Conservation (phyloP, 2,797 vertebrate genomes). For the Rhadinocentrus ornatus region DNA sequence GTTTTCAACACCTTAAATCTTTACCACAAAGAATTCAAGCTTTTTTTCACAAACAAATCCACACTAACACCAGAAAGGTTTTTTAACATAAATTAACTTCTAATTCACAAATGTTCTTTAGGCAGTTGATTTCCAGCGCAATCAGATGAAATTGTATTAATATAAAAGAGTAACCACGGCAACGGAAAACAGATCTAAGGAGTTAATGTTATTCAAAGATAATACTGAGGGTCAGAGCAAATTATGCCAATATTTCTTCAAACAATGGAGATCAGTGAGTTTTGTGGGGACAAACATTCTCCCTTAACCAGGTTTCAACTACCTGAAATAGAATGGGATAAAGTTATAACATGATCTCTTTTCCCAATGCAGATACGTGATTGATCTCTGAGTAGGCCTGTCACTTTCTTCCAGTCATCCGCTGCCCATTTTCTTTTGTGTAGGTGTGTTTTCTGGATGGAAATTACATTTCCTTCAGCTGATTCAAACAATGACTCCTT, state of each 20-base stretch:
- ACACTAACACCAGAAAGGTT: slow-evolving; percentile 5
- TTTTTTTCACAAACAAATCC: slow-evolving; percentile 7
- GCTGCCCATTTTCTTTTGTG: not conserved
- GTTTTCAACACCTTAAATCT: too few relatives aligned
- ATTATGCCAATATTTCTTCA: not conserved
- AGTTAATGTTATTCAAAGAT: not conserved
- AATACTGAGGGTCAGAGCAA: not conserved
- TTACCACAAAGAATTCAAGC: too few relatives aligned
- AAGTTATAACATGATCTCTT: not conserved
- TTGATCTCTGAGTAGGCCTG: not conserved
- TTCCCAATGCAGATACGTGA: not conserved
- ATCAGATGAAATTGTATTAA: not conserved
- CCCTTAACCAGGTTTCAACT: too few relatives aligned
- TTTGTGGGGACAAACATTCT: not conserved
- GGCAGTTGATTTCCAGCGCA: not conserved
- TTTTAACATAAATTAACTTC: slow-evolving; percentile 21
- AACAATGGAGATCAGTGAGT: not conserved
- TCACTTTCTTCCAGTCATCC: not conserved
- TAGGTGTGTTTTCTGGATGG: not conserved
- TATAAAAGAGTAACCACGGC: not conserved
- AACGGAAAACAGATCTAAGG: not conserved
- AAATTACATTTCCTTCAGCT: not conserved
- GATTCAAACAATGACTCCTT: not conserved
- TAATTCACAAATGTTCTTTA: not conserved
- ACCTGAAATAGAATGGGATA: not conserved